Evolutionary conservation across 2,797 vertebrate species (phyloP).

Genomic region (Peromyscus attwateri): DNA sequence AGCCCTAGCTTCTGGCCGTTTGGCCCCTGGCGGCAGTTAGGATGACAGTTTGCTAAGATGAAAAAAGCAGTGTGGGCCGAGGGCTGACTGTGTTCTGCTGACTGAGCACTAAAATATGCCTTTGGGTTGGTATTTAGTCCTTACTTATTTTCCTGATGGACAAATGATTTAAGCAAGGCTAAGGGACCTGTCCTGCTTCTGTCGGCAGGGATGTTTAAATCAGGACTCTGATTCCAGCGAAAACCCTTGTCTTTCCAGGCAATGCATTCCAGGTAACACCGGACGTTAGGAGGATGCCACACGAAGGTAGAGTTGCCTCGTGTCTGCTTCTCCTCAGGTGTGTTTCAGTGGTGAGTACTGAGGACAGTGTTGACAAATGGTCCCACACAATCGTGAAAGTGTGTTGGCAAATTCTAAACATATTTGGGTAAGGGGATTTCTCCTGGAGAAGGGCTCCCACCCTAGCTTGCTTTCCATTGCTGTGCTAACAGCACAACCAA

Average conservation of each 20-base stretch:
- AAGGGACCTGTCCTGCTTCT: not conserved
- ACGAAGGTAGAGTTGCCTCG: not conserved
- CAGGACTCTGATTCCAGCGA: not conserved
- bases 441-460: not conserved
- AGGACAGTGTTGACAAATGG: not conserved
- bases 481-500: not conserved
- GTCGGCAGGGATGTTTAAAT: not conserved
- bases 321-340: not conserved
- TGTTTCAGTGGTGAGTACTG: not conserved
- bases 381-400: conserved; percentile 2
- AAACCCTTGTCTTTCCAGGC: not conserved
- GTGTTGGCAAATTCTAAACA: not conserved
- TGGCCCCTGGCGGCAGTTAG: conserved; percentile 57
- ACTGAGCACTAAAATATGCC: not conserved
- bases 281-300: not conserved
- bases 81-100: not conserved
- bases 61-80: not conserved
- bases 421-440: not conserved
- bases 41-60: not conserved
- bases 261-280: not conserved
- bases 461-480: not conserved
- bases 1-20: not conserved
- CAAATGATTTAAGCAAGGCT: not conserved
- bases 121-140: not conserved
- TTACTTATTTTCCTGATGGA: not conserved